phyloP scores from a whole-genome alignment of 2,888 invertebrate genomes.

The Chrysolina oricalcia region DNA sequence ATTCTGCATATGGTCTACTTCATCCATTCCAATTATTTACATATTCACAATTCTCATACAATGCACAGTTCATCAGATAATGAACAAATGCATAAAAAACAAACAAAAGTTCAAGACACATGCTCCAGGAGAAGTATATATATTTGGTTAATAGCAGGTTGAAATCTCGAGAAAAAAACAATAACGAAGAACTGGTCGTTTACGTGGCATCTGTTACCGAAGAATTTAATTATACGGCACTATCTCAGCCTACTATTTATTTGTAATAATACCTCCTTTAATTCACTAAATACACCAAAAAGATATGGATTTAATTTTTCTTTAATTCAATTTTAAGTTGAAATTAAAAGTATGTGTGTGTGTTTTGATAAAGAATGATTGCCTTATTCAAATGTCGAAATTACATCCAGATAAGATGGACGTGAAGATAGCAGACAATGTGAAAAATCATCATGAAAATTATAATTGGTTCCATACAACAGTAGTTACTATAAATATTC shows the following conservation, averaged over 20 bases:
- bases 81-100: slow-evolving; percentile 30
- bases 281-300: slow-evolving; percentile 61
- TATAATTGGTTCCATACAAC: not conserved
- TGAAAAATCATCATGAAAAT: slow-evolving; percentile 9
- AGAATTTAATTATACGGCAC: slow-evolving; percentile 65
- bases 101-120: slow-evolving; percentile 35
- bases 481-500: not conserved
- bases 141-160: slow-evolving; percentile 43
- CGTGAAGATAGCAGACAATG: slow-evolving; percentile 30
- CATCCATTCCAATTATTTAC: not conserved
- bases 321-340: slow-evolving; percentile 60
- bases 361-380: slow-evolving; percentile 33
- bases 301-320: slow-evolving; percentile 49
- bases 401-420: slow-evolving; percentile 28
- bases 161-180: slow-evolving; percentile 35
- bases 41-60: slow-evolving; percentile 12
- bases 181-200: slow-evolving; percentile 36
- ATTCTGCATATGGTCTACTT: slow-evolving; percentile 19
- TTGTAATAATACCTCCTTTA: slow-evolving; percentile 67
- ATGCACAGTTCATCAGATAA: slow-evolving; percentile 28
- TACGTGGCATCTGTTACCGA: slow-evolving; percentile 64
- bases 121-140: slow-evolving; percentile 35
- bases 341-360: slow-evolving; percentile 46
- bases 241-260: slow-evolving; percentile 62
- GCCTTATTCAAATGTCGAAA: slow-evolving; percentile 42